A percentile compares a stretch with the other conserved stretches of the same genome.
These are phyloP conservation scores for Chromis chromis DNA, from an alignment of 2,797 vertebrate species.

Conservation along the genomic window DNA sequence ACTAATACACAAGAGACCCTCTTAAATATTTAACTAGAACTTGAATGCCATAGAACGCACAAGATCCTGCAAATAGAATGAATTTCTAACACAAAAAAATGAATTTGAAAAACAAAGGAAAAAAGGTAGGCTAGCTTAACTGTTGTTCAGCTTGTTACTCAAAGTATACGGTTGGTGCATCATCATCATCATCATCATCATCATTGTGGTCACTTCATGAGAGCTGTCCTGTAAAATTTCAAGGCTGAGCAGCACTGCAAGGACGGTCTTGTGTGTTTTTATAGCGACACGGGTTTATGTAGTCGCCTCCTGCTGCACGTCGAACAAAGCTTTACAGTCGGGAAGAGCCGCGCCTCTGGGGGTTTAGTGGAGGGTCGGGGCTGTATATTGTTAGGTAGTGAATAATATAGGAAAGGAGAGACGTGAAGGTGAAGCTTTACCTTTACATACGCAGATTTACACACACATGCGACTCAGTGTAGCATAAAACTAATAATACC, in stretches of 20 bases:
- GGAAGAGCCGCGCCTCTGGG: slow-evolving; percentile 23
- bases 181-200: slow-evolving; percentile 35
- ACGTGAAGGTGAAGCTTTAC: neutral
- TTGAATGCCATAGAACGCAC: no score
- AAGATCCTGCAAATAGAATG: no score
- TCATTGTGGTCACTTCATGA: slow-evolving; percentile 31
- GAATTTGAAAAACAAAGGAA: no score
- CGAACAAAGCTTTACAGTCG: slow-evolving; percentile 24
- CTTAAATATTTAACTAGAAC: no score
- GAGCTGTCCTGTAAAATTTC: slow-evolving; percentile 51
- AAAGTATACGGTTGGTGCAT: slow-evolving; percentile 8
- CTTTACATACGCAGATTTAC: neutral
- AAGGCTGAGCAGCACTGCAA: slow-evolving; percentile 45
- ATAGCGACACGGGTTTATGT: slow-evolving; percentile 26
- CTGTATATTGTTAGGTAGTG: slow-evolving; percentile 5
- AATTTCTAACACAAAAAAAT: no score
- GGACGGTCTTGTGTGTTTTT: slow-evolving; percentile 18
- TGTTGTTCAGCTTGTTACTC: no score
- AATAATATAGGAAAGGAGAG: slow-evolving; percentile 13
- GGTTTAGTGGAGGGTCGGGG: neutral
- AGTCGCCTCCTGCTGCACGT: slow-evolving; percentile 9
- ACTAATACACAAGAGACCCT: no score
- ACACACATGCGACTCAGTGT: neutral
- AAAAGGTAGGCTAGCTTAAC: no score
- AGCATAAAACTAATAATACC: neutral